Evolutionary conservation across 1,140 invertebrate genomes (phyloP).

Genomic region (Plectrocnemia conspersa): DNA sequence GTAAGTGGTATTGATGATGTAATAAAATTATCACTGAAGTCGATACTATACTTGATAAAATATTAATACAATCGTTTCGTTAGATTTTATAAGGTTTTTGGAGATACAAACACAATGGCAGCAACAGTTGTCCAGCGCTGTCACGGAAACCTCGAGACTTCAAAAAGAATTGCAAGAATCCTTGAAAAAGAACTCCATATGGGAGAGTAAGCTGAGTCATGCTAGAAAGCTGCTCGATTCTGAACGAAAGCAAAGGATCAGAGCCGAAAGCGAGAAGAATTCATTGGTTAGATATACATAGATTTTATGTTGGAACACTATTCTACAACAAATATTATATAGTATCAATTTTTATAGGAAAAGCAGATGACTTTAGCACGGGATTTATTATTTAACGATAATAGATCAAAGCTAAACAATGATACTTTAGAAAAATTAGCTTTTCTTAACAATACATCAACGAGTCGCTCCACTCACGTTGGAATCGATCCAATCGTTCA

Average conservation of each 20-base stretch:
- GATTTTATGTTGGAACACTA: not conserved
- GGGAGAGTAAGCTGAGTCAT: slow-evolving; percentile 72
- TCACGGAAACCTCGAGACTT: slow-evolving; percentile 62
- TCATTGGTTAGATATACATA: slow-evolving; percentile 48
- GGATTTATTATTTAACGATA: slow-evolving; percentile 67
- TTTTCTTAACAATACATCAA: slow-evolving; percentile 60
- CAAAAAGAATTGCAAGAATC: slow-evolving; percentile 62
- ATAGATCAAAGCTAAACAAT: slow-evolving; percentile 63
- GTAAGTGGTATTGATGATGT: no score
- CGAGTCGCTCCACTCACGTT: slow-evolving; percentile 6
- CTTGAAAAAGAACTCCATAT: slow-evolving; percentile 59
- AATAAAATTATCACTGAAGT: no score
- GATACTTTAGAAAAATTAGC: slow-evolving; percentile 77
- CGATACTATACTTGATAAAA: no score
- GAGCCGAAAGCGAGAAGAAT: slow-evolving; percentile 60
- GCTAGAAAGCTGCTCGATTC: slow-evolving; percentile 71
- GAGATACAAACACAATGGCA: slow-evolving; percentile 66
- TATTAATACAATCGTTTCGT: no score
- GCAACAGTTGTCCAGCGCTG: slow-evolving; percentile 61
- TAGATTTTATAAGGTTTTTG: slow-evolving; percentile 70
- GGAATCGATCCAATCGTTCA: slow-evolving; percentile 33
- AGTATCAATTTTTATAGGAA: slow-evolving; percentile 52
- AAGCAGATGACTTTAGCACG: slow-evolving; percentile 67
- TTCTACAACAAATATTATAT: not conserved
- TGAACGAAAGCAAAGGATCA: slow-evolving; percentile 64